Evolutionary conservation across 2,113 vertebrate species (phyloP), one percentile per base, ranked within the genome.

Genomic region (Cinclus mexicanus): DNA sequence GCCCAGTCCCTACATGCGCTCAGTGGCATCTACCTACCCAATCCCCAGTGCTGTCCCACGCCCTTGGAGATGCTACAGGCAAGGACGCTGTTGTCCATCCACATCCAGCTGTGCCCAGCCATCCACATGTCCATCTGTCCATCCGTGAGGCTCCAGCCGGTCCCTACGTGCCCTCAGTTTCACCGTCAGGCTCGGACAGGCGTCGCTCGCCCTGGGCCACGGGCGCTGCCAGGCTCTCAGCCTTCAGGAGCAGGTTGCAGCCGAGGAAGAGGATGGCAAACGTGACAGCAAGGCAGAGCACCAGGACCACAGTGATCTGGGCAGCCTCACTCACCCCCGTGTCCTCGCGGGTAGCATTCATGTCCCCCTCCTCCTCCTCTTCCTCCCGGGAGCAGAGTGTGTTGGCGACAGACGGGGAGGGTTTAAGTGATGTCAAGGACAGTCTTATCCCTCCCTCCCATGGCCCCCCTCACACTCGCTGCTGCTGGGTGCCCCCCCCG

Each of bases 261-360:
- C 99, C 98, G 50, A 99, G 94, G 94, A 99, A 99, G 94, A 99
- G 98, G 72, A 99, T 90, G 76, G 99, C 98, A 10, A 98, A 99
- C 60, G 99, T 94, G 56, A 99, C 99, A 0, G 99, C 98, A 82
- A 99, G 98, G 33, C 98, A 99, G 37, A 99, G 96, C 19, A 99
- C 99, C 47, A 99, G 99, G 96, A 99, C 98, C 85, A 99, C 98
- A 5, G 98, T 98, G 4, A 99, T 99, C 96, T 99, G 99, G 46
- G 99, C 97, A 2, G 97, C 97, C 50, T 97, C 91, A 39, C 97
- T 98, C 95, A 33, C 6, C 26, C n/a, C 64, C 31, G 53, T 22
- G 69, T 89, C 87, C 69, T 68, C 46, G 0, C 69, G 61, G 39
- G 78, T 89, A 1, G 52, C 10, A 16, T 89, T 89, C 87, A 89